A percentile compares a stretch with the other conserved stretches of the same genome.
Conservation (phyloP, 2,113 vertebrate genomes). For the Dunckerocampus dactyliophorus region DNA sequence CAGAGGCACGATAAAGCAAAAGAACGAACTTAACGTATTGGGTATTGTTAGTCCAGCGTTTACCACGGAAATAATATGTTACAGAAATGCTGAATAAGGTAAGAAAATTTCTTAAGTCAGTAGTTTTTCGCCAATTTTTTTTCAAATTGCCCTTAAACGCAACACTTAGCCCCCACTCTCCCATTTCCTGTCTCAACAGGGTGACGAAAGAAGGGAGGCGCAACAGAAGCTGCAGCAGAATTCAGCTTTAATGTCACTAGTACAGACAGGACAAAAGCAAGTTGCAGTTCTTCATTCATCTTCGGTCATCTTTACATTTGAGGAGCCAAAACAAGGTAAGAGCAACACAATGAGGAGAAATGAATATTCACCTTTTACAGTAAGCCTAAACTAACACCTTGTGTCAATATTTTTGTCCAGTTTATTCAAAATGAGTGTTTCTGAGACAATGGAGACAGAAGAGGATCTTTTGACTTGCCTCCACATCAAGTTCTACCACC, state of each 20-base stretch:
- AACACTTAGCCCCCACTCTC: not conserved
- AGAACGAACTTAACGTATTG: too few species aligned
- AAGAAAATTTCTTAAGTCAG: not conserved
- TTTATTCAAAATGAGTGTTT: conserved; percentile 39
- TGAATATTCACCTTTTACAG: not conserved
- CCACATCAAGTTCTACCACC: conserved; percentile 80
- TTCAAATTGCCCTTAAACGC: not conserved
- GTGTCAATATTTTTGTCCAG: not conserved
- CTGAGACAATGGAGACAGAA: conserved; percentile 79
- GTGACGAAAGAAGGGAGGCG: too few species aligned
- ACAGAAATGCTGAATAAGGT: not conserved
- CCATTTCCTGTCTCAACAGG: too few species aligned
- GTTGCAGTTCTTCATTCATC: too few species aligned
- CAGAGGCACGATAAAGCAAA: too few species aligned
- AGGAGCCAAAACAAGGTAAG: not conserved
- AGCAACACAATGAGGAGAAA: too few species aligned
- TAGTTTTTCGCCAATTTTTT: too few species aligned
- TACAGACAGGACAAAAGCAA: too few species aligned
- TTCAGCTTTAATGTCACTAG: too few species aligned
- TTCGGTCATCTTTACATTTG: too few species aligned
- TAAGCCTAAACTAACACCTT: not conserved
- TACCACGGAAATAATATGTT: not conserved
- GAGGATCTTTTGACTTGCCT: conserved; percentile 79
- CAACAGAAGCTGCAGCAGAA: too few species aligned
- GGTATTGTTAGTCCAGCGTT: too few species aligned